Base-by-base conservation (phyloP, 2,888 invertebrate genomes). In the Hydraecia micacea region DNA sequence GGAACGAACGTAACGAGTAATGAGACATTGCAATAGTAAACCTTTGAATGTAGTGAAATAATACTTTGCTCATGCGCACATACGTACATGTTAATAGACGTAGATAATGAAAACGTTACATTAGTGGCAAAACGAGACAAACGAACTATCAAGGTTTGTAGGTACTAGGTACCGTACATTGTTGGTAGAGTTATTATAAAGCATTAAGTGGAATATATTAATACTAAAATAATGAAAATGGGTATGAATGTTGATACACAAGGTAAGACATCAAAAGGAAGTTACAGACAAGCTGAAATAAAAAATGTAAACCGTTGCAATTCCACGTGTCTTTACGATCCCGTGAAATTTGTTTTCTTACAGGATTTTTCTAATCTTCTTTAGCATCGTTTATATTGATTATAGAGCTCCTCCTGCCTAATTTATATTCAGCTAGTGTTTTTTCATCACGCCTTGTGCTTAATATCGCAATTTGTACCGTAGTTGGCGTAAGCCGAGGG, bases 331-430 rank as follows among this genome's bases (percentile, higher is more conserved):
- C 92, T 93, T 92, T 93, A 93, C 94, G 93, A 92, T 94, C 93
- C 94, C 91, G 94, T 93, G 94, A 96, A 95, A 96, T 96, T 96
- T 95, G 95, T 96, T 96, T 95, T 95, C 94, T 95, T 93, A 94
- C 95, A 93, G 96, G 97, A 96, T 96, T 96, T 95, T 96, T 96
- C 96, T 97, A 97, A 97, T 97, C 96, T 96, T 95, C 95, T 94
- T 95, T 95, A 95, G 95, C 95, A 97, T 97, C 97, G 96, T 97
- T 97, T 97, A 97, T 97, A 97, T 97, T 97, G 97, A 97, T 97
- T 97, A 97, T 97, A 95, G 96, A 95, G 95, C 93, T 94, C 93
- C 94, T 95, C 94, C 93, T 91, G 93, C 96, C 97, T 97, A 96
- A 97, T 97, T 97, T 97, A 97, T 97, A 97, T 97, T 97, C 97